phyloP scores from a whole-genome alignment of 1,140 invertebrate genomes.

The Lysiphlebus fabarum region DNA sequence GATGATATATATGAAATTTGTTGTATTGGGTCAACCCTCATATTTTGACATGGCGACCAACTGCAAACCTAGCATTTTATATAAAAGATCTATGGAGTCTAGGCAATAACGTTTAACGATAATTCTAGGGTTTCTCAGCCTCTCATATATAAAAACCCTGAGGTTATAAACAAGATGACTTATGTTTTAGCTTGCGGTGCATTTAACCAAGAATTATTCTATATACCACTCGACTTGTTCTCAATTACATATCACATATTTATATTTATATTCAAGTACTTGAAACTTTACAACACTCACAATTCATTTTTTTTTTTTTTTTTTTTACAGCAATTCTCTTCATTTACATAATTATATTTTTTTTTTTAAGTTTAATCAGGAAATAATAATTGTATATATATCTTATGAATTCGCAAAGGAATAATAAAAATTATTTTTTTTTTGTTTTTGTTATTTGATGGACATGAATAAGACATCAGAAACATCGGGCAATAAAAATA shows the following conservation, averaged over 20 bases:
- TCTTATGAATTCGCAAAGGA: not conserved
- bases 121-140: constrained; percentile 50
- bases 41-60: constrained; percentile 35
- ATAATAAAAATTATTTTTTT: too few species aligned
- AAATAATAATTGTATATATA: not conserved
- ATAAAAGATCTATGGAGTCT: constrained; percentile 55
- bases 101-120: constrained; percentile 56
- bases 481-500: constrained; percentile 45
- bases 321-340: not conserved
- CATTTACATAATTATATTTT: too few species aligned
- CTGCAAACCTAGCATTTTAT: constrained; percentile 54
- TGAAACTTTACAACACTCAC: not conserved
- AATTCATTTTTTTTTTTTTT: not conserved
- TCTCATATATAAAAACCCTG: constrained; percentile 20
- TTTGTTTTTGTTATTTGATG: not conserved
- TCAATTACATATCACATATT: constrained; percentile 20
- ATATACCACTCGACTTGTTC: constrained; percentile 1
- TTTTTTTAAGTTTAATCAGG: too few species aligned
- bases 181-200: constrained; percentile 31
- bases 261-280: constrained; percentile 3
- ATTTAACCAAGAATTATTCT: constrained; percentile 25
- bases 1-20: too few species aligned
- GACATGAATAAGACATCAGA: not conserved
- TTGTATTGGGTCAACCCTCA: constrained; percentile 40
- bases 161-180: constrained; percentile 26